These are phyloP conservation scores for Menidia menidia DNA, from an alignment of 2,797 vertebrate genomes.

Conservation along the genomic window DNA sequence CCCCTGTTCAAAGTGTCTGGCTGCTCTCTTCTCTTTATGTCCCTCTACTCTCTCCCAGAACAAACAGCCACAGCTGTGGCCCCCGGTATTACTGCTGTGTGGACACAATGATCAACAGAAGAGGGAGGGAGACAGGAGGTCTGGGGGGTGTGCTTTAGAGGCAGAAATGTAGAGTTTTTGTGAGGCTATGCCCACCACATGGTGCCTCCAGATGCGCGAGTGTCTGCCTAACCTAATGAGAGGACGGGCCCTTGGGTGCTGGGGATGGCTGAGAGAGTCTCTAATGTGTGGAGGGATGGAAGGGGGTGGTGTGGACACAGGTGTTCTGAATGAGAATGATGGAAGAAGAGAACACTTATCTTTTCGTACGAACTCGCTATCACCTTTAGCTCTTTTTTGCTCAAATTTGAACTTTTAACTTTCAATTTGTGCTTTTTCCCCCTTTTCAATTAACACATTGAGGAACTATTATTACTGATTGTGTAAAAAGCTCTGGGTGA, in stretches of 20 bases:
- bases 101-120: constrained; percentile 71
- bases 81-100: constrained; percentile 75
- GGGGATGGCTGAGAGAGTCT: constrained; percentile 4
- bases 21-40: constrained; percentile 36
- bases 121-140: constrained; percentile 39
- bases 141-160: constrained; percentile 17
- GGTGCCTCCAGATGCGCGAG: constrained; percentile 58
- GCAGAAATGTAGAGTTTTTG: constrained; percentile 14
- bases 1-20: constrained; percentile 54
- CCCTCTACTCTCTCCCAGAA: constrained; percentile 31
- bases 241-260: constrained; percentile 33
- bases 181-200: constrained; percentile 55
- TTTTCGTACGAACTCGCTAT: constrained; percentile 20
- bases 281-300: constrained; percentile 7
- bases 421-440: background rate
- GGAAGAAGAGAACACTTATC: background rate
- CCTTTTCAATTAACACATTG: background rate
- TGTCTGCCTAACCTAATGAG: constrained; percentile 40
- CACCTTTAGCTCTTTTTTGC: background rate
- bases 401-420: background rate
- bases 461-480: background rate
- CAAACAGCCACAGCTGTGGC: constrained; percentile 69
- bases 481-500: background rate
- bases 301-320: constrained; percentile 27
- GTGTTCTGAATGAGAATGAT: constrained; percentile 38